These are phyloP conservation scores for Rousettus madagascariensis DNA, from an alignment of 2,797 vertebrate species.

Conservation along the genomic window DNA sequence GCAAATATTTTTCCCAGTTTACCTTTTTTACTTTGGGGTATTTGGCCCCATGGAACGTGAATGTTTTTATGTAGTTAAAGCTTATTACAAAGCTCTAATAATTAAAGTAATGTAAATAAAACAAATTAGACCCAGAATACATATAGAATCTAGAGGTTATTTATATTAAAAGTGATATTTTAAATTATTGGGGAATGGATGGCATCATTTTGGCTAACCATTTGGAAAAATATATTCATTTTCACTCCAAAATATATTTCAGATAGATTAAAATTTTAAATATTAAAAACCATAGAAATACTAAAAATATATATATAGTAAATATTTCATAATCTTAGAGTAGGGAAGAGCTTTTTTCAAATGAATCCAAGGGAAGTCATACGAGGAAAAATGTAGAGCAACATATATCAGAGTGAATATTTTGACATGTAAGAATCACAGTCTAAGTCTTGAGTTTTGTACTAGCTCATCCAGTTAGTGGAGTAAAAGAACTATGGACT, in stretches of 20 bases:
- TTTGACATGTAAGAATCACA: neutral
- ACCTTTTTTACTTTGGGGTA: neutral
- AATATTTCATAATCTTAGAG: neutral
- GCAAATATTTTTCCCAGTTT: neutral
- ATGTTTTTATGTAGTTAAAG: neutral
- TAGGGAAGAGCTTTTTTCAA: neutral
- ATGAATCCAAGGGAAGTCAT: neutral
- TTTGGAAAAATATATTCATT: neutral
- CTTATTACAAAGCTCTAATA: neutral
- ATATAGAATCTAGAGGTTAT: neutral
- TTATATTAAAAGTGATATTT: constrained; percentile 1
- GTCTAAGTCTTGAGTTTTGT: neutral
- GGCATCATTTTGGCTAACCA: neutral
- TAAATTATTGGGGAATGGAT: neutral
- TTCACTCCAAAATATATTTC: neutral
- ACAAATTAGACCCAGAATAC: neutral
- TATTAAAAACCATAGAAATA: neutral
- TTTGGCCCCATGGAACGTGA: neutral
- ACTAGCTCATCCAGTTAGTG: neutral
- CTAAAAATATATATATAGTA: neutral
- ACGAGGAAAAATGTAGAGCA: neutral
- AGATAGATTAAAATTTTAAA: neutral
- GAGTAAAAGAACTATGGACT: neutral
- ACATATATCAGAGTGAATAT: neutral
- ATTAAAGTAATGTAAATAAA: neutral